These are phyloP conservation scores for Oryctes rhinoceros DNA, from an alignment of 1,140 invertebrate species.

Conservation along the genomic window DNA sequence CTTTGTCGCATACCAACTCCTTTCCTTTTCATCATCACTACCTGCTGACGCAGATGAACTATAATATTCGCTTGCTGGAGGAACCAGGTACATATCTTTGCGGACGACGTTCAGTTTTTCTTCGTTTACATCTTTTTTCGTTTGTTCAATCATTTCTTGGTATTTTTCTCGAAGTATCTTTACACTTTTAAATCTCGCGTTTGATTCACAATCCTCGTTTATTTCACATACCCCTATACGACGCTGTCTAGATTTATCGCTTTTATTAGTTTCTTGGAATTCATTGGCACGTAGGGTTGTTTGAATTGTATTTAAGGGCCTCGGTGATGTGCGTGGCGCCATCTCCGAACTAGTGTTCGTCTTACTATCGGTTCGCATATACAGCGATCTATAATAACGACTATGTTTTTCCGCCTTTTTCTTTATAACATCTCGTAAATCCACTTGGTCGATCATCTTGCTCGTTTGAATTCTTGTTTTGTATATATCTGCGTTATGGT, in stretches of 20 bases:
- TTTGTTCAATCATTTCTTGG: conserved; percentile 52
- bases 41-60: conserved; percentile 55
- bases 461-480: neutral
- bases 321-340: conserved; percentile 40
- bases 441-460: conserved; percentile 16
- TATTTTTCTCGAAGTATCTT: conserved; percentile 54
- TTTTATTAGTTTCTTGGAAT: neutral
- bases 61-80: conserved; percentile 56
- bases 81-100: conserved; percentile 43
- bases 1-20: conserved; percentile 37
- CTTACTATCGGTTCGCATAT: conserved; percentile 37
- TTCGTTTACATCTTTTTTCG: conserved; percentile 41
- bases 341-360: conserved; percentile 44
- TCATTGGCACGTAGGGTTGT: conserved; percentile 13
- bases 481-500: neutral
- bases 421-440: conserved; percentile 48
- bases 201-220: conserved; percentile 31
- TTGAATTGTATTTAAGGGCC: conserved; percentile 1
- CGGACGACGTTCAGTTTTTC: conserved; percentile 20
- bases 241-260: conserved; percentile 49
- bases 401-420: conserved; percentile 50
- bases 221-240: conserved; percentile 52
- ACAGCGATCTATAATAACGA: conserved; percentile 49
- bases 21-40: conserved; percentile 56
- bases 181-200: conserved; percentile 53